These are phyloP conservation scores for Morpho deidamia DNA, from an alignment of 2,888 invertebrate genomes.

Conservation along the genomic window DNA sequence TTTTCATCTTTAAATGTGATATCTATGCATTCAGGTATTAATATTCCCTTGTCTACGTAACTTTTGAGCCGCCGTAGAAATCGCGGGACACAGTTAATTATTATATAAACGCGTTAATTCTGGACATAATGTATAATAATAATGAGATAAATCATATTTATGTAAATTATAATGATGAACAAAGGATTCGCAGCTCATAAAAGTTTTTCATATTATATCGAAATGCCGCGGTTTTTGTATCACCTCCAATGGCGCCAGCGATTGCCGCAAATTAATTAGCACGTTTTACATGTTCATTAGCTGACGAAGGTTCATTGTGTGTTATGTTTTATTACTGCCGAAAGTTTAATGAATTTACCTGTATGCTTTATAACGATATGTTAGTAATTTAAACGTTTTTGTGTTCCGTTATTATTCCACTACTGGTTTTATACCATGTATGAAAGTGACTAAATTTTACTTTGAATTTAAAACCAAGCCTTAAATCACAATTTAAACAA, in stretches of 20 bases:
- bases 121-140: slow-evolving; percentile 6
- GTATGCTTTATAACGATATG: not conserved
- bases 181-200: slow-evolving; percentile 32
- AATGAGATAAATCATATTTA: slow-evolving; percentile 45
- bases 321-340: slow-evolving; percentile 12
- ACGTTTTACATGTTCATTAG: slow-evolving; percentile 37
- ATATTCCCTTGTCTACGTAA: too few relatives aligned
- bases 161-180: slow-evolving; percentile 21
- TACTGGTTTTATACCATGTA: too few relatives aligned
- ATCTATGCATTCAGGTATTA: too few relatives aligned
- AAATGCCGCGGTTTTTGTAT: slow-evolving; percentile 17
- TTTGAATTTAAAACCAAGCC: too few relatives aligned
- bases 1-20: too few relatives aligned
- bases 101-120: slow-evolving; percentile 1
- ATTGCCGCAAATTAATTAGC: slow-evolving; percentile 59
- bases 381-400: too few relatives aligned
- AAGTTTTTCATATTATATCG: slow-evolving; percentile 42
- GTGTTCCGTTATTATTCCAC: too few relatives aligned
- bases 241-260: slow-evolving; percentile 43
- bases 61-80: too few relatives aligned
- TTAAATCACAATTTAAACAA: too few relatives aligned
- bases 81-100: not conserved
- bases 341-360: slow-evolving; percentile 7
- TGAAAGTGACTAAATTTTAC: too few relatives aligned
- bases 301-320: slow-evolving; percentile 29